phyloP scores from a whole-genome alignment of 2,888 invertebrate species.

The Achlya flavicornis region DNA sequence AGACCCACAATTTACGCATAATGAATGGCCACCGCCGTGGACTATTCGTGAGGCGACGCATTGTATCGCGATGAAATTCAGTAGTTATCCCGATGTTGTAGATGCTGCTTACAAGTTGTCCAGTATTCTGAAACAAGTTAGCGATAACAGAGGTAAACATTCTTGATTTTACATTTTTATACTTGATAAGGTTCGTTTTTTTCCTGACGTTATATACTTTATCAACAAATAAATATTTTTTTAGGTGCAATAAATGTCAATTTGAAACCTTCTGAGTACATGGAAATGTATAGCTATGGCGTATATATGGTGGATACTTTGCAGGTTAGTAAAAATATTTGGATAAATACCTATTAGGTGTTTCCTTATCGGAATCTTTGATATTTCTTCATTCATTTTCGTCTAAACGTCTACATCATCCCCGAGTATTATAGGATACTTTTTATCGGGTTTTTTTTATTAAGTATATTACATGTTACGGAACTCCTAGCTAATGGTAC shows the following conservation, averaged over 20 bases:
- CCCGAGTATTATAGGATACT: too few species aligned
- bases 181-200: too few species aligned
- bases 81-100: constrained; percentile 39
- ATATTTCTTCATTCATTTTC: too few species aligned
- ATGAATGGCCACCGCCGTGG: constrained; percentile 60
- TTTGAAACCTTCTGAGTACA: constrained; percentile 72
- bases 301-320: constrained; percentile 77
- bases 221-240: constrained; percentile 48
- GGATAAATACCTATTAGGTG: background rate
- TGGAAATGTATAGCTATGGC: constrained; percentile 81
- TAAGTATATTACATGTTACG: too few species aligned
- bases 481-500: too few species aligned
- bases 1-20: constrained; percentile 40
- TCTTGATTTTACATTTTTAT: background rate
- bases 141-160: constrained; percentile 55
- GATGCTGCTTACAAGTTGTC: constrained; percentile 58
- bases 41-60: constrained; percentile 63
- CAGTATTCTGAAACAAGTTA: constrained; percentile 48
- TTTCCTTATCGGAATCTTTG: background rate
- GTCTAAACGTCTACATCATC: too few species aligned
- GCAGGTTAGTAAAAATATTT: constrained; percentile 46
- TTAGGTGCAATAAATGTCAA: constrained; percentile 75
- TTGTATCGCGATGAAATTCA: constrained; percentile 58
- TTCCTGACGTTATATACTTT: background rate
- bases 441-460: too few species aligned